phyloP scores from a whole-genome alignment of 2,888 invertebrate genomes.

The Chrysolina oricalcia region DNA sequence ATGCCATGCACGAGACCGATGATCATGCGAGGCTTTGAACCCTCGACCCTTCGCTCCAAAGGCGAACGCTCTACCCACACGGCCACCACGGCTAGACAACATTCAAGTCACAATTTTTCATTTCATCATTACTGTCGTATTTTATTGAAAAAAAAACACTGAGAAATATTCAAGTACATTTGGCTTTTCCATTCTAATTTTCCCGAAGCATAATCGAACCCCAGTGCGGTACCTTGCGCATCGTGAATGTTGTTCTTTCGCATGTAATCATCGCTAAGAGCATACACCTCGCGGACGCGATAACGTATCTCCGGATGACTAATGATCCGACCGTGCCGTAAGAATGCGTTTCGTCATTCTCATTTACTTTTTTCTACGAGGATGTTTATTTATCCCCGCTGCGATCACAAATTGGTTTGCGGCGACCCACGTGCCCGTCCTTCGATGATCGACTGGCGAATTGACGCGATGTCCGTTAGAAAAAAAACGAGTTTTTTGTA shows the following conservation, averaged over 20 bases:
- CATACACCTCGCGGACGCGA: slow-evolving; percentile 70
- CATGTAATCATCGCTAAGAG: slow-evolving; percentile 69
- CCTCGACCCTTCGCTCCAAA: too few species aligned
- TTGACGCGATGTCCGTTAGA: slow-evolving; percentile 27
- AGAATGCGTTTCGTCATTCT: slow-evolving; percentile 78
- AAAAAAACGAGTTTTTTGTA: background rate
- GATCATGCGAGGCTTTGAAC: too few species aligned
- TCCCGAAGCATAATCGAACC: background rate
- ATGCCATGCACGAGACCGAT: too few species aligned
- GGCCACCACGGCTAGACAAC: too few species aligned
- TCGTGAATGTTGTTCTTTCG: slow-evolving; percentile 53
- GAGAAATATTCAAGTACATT: background rate
- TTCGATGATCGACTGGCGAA: slow-evolving; percentile 40
- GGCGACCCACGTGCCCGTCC: slow-evolving; percentile 70
- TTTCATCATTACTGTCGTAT: too few species aligned
- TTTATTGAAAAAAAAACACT: too few species aligned
- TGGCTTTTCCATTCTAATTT: background rate
- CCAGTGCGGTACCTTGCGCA: slow-evolving; percentile 21
- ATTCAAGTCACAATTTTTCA: too few species aligned
- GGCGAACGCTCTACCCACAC: too few species aligned
- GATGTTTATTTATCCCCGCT: slow-evolving; percentile 77
- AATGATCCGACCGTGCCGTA: slow-evolving; percentile 67
- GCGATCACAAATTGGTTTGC: slow-evolving; percentile 79
- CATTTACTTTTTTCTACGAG: slow-evolving; percentile 72
- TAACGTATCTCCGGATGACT: slow-evolving; percentile 71